A percentile compares a stretch with the other conserved stretches of the same genome.
phyloP scores from a whole-genome alignment of 2,888 invertebrate genomes.

The Plebejus argus region DNA sequence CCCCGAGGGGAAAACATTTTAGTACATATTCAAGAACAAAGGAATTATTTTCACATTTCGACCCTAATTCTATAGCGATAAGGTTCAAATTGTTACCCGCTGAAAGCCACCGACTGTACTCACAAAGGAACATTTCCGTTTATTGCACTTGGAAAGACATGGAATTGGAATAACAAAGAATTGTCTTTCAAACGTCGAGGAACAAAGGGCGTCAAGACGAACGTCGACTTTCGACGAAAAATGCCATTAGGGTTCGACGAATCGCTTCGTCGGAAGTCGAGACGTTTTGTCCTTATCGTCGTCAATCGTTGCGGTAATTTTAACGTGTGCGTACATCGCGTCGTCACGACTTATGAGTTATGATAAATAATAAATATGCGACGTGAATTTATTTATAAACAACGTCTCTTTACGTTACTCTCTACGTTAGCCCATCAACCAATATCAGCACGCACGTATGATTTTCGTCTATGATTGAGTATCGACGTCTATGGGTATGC shows the following conservation, averaged over 20 bases:
- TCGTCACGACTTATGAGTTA: not conserved
- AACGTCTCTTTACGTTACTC: not conserved
- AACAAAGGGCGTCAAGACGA: conserved; percentile 21
- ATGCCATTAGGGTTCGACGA: conserved; percentile 1
- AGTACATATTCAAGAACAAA: not conserved
- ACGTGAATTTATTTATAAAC: not conserved
- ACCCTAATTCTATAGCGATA: not conserved
- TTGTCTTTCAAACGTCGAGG: conserved; percentile 27
- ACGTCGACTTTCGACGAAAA: conserved; percentile 21
- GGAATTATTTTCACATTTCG: not conserved
- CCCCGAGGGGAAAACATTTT: not conserved
- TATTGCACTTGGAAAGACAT: conserved; percentile 16
- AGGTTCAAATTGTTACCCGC: not conserved
- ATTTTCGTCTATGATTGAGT: too few relatives aligned
- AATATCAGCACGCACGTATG: too few relatives aligned
- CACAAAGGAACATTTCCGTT: conserved; percentile 24
- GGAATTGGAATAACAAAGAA: conserved; percentile 22
- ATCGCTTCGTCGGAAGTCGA: not conserved
- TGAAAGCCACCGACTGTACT: not conserved
- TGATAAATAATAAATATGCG: not conserved
- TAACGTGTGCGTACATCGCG: not conserved
- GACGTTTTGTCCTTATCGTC: not conserved
- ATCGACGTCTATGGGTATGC: too few relatives aligned
- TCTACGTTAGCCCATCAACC: too few relatives aligned
- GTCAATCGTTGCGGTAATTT: not conserved